Evolutionary conservation across 2,888 invertebrate species (phyloP), one percentile per base, ranked within the genome.

Genomic region (Osmoderma eremita): DNA sequence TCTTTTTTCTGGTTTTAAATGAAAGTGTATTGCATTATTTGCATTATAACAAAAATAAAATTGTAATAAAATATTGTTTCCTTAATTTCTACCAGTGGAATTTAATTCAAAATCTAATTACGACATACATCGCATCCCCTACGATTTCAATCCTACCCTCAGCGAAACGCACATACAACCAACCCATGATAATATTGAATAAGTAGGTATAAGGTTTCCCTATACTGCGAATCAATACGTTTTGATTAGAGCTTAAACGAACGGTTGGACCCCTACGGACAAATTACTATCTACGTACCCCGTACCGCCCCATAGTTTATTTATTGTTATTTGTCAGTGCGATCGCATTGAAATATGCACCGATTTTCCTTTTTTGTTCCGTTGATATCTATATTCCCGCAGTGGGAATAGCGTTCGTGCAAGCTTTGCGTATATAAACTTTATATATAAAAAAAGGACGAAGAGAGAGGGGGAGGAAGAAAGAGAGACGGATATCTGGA

Each of bases 271-370:
- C 71, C 72, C 67, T 50, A 63, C 70, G 66, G 70, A 69, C 67
- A 71, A 73, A 73, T 70, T 73, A 67, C 71, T 71, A 71, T 70
- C 70, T 70, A 65, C 58, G 53, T 39, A 24, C 50, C 68, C 69
- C 51, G 65, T 71, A 71, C 72, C 68, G 69, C 68, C 69, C 65
- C 65, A 42, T 30, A 30, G 15, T 63, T 63, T 61, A 61, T 61
- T 61, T 61, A 61, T 61, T 42, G 30, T 45, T 61, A 61, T 61
- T 61, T 61, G 45, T 30, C 36, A 15, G 4, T 42, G 12, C 45
- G 17, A 24, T 45, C 45, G 30, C 30, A 61, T 45, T 45, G 45
- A 61, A 61, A 45, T 56, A 61, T 15, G 58, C 58, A 42, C 30
- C 58, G 24, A 42, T 61, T 42, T 30, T 45, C 30, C 20, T 18